Percentiles rank a stretch among this genome's conserved stretches.
Evolutionary conservation across 2,888 invertebrate genomes (phyloP).

Genomic region (Sarcophaga variegata): DNA sequence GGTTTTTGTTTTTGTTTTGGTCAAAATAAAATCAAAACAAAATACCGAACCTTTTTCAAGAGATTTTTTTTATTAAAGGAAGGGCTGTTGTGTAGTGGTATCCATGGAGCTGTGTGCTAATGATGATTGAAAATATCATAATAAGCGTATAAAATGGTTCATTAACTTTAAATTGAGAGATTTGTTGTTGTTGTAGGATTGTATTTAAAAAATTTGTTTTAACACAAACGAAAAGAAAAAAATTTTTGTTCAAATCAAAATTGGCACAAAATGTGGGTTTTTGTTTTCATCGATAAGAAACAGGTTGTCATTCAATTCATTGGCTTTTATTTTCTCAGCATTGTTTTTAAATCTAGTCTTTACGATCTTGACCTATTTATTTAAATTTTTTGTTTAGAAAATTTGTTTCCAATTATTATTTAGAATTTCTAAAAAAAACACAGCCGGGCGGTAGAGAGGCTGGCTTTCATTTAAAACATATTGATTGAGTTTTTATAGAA

Average conservation of each 20-base stretch:
- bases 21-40: slow-evolving; percentile 3
- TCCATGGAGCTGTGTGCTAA: neutral
- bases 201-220: neutral
- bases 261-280: neutral
- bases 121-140: slow-evolving; percentile 24
- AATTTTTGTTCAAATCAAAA: neutral
- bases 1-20: neutral
- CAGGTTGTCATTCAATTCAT: neutral
- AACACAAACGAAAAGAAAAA: neutral
- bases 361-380: slow-evolving; percentile 62
- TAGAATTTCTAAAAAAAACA: neutral
- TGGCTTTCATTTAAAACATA: neutral
- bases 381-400: neutral
- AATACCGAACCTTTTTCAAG: neutral
- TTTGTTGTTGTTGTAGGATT: neutral
- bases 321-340: neutral
- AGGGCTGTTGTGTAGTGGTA: no score
- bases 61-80: no score
- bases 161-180: slow-evolving; percentile 41
- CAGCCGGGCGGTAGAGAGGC: neutral
- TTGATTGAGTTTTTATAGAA: slow-evolving; percentile 33
- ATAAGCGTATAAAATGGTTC: slow-evolving; percentile 47
- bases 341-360: neutral
- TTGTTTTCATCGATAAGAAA: neutral
- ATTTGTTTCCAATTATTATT: no score